Base-by-base conservation (phyloP, 1,140 invertebrate species). In the Chironomus striatipennis region DNA sequence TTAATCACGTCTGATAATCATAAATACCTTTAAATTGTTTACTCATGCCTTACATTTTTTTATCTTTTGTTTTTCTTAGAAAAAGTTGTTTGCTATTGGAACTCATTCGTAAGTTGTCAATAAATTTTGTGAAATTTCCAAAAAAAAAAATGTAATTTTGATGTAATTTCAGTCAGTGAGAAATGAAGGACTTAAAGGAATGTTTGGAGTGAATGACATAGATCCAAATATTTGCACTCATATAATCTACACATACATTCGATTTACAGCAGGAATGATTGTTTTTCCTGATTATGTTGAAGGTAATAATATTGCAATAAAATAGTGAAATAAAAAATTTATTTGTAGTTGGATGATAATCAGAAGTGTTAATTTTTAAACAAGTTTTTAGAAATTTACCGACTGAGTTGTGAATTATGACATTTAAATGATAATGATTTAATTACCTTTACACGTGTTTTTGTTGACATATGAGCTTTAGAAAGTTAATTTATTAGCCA, bases 221-320 rank as follows among this genome's bases (percentile, higher is more conserved):
- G 84, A 89, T 75, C 84, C 88, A 0, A 78, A 78, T 18, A 79
- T 90, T 2, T 90, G 89, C 78, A 90, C 88, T 0, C 86, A 91
- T 78, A 43, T 90, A 12, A 85, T 89, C 18, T 90, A 89, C 75
- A 84, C 85, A 1, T 91, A 90, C 77, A 57, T 57, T 5, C 47
- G 47, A 57, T 57, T 57, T 57, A n/a, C n/a, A n/a, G 12, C 12
- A 1, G 15, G 47, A 12, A 4, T 12, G 5, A 57, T 12, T 10
- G 15, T 57, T n/a, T 5, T 57, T 57, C 9, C 0, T 5, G 4
- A 12, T 5, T n/a, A 57, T 57, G 15, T 15, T 15, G 1, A 12
- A n/a, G 47, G 47, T 57, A 57, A 57, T 12, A 12, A n/a, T 15
- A 12, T 10, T 5, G 47, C 9, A 47, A 47, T 8, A 9, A 47